Evolutionary conservation across 2,113 vertebrate genomes (phyloP).

Genomic region (Bambusicola thoracicus): DNA sequence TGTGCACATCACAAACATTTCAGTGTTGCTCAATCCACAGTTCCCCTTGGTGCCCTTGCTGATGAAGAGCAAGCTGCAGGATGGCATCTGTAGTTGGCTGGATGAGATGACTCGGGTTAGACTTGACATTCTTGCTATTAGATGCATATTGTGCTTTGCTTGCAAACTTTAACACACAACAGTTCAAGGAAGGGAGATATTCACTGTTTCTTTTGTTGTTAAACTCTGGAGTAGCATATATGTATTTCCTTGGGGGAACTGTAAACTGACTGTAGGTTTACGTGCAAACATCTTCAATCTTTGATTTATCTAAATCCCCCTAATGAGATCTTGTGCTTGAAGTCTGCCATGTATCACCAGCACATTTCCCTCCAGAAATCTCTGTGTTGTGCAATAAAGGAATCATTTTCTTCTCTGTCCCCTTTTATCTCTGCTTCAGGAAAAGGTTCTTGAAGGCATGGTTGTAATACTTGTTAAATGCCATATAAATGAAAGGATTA

Average conservation of each 20-base stretch:
- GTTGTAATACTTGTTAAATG: conserved; percentile 81
- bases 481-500: conserved; percentile 79
- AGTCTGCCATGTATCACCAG: background rate
- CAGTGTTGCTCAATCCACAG: background rate
- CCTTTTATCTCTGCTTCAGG: conserved; percentile 67
- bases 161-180: background rate
- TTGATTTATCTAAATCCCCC: background rate
- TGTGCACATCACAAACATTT: background rate
- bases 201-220: background rate
- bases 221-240: background rate
- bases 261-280: background rate
- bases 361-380: background rate
- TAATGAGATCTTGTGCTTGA: background rate
- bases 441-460: conserved; percentile 77
- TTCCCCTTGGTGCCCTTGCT: background rate
- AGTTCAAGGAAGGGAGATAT: background rate
- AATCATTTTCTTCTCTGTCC: background rate
- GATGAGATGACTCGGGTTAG: background rate
- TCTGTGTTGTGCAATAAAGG: background rate
- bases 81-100: background rate
- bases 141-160: background rate
- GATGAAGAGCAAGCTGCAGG: background rate
- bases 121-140: background rate
- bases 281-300: background rate
- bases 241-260: background rate